Percentiles rank a stretch among this genome's conserved stretches.
These are phyloP conservation scores for Hydractinia symbiolongicarpus DNA, from an alignment of 30 jellyfish, hydroid and myxozoan genomes.

Conservation along the genomic window DNA sequence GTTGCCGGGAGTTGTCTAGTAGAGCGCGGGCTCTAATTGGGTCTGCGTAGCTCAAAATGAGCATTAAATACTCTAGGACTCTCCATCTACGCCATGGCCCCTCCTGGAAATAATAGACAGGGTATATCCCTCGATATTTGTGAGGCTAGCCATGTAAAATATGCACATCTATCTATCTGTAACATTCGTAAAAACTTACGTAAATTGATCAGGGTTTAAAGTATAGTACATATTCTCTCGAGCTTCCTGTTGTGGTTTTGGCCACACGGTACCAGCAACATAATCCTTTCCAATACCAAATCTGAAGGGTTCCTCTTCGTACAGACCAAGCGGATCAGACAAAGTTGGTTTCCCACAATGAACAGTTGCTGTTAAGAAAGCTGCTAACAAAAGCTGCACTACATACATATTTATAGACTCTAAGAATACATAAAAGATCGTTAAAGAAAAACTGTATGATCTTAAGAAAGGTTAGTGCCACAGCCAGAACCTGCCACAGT, in stretches of 20 bases:
- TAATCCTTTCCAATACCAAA: conserved; percentile 54
- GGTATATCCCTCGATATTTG: no score
- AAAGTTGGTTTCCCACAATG: conserved; percentile 63
- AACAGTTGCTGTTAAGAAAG: neutral
- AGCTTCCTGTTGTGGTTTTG: conserved; percentile 66
- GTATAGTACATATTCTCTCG: conserved; percentile 42
- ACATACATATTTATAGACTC: neutral
- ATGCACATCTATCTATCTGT: no score
- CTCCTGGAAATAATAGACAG: no score
- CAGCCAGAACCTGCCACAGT: no score
- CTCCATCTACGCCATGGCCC: no score
- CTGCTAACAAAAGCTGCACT: neutral
- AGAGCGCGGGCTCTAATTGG: no score
- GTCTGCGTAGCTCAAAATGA: no score
- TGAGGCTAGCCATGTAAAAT: no score
- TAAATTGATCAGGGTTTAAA: conserved; percentile 55
- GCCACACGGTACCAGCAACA: conserved; percentile 86
- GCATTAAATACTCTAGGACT: no score
- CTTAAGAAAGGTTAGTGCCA: no score
- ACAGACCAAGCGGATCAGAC: conserved; percentile 68
- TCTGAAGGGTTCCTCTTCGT: conserved; percentile 24
- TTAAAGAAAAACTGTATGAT: no score
- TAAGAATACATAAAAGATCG: neutral
- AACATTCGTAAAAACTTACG: conserved; percentile 10
- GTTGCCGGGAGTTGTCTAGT: no score